These are phyloP conservation scores for Cenopis cana DNA, from an alignment of 2,888 invertebrate genomes.

Conservation along the genomic window DNA sequence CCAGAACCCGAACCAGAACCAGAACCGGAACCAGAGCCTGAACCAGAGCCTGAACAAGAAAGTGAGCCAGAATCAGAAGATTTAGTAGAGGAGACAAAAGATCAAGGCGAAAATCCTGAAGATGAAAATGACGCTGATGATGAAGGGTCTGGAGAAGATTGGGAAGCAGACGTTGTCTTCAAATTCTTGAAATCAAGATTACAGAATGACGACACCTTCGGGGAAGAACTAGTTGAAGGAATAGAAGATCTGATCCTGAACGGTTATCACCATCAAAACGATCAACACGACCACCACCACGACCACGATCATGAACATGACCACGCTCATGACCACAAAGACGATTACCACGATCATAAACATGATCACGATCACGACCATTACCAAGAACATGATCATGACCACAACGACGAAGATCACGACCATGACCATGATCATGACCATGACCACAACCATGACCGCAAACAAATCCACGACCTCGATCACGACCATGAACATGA, in stretches of 20 bases:
- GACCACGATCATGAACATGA: neutral
- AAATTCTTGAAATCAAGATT: slow-evolving; percentile 25
- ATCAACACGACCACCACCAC: neutral
- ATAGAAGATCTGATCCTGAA: slow-evolving; percentile 22
- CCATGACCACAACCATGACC: neutral
- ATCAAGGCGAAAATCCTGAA: slow-evolving; percentile 51
- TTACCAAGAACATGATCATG: slow-evolving; percentile 3
- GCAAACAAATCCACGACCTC: too few species aligned
- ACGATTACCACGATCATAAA: too few species aligned
- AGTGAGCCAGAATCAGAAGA: slow-evolving; percentile 58
- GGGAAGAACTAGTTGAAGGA: slow-evolving; percentile 10
- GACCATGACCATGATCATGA: neutral
- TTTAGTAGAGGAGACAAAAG: slow-evolving; percentile 62
- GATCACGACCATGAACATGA: slow-evolving; percentile 16
- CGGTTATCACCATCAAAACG: neutral
- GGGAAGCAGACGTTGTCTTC: neutral
- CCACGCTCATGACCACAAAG: too few species aligned
- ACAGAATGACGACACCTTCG: slow-evolving; percentile 35
- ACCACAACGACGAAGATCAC: slow-evolving; percentile 10
- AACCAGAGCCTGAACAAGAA: slow-evolving; percentile 68
- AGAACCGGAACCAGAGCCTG: slow-evolving; percentile 61
- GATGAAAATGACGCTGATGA: slow-evolving; percentile 15
- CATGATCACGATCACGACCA: slow-evolving; percentile 15
- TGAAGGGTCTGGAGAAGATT: slow-evolving; percentile 24
- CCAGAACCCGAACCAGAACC: slow-evolving; percentile 45